Percentiles rank a stretch among this genome's conserved stretches.
Conservation (phyloP, 2,888 invertebrate species). For the Nomada fucata region DNA sequence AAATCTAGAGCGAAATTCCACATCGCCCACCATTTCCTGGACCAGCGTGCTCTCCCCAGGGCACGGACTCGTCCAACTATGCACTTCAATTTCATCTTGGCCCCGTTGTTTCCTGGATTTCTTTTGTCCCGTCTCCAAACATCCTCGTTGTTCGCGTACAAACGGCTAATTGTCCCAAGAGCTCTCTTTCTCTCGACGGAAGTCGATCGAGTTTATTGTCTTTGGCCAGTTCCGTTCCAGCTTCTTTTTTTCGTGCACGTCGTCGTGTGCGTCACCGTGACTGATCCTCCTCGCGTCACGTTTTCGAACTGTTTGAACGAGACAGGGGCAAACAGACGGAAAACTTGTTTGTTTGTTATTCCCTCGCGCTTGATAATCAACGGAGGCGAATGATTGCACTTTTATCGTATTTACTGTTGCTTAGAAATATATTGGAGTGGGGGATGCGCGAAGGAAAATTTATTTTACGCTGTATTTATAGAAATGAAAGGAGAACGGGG, state of each 20-base stretch:
- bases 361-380: background rate
- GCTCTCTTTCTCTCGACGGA: slow-evolving; percentile 55
- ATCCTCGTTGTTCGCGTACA: slow-evolving; percentile 59
- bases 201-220: slow-evolving; percentile 72
- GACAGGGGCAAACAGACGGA: background rate
- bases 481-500: too few species aligned
- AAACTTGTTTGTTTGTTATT: background rate
- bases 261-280: slow-evolving; percentile 56
- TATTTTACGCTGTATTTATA: too few species aligned
- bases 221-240: slow-evolving; percentile 53
- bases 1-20: slow-evolving; percentile 28
- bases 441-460: too few species aligned
- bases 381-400: too few species aligned
- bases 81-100: slow-evolving; percentile 26
- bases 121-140: slow-evolving; percentile 63
- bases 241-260: slow-evolving; percentile 56
- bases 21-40: slow-evolving; percentile 61
- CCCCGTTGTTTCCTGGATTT: slow-evolving; percentile 3
- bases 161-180: slow-evolving; percentile 60
- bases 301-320: slow-evolving; percentile 8
- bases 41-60: slow-evolving; percentile 3
- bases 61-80: background rate
- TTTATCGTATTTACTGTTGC: too few species aligned
- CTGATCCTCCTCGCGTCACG: slow-evolving; percentile 9
- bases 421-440: too few species aligned